phyloP scores from a whole-genome alignment of 2,797 vertebrate species.

The Lophius americanus region DNA sequence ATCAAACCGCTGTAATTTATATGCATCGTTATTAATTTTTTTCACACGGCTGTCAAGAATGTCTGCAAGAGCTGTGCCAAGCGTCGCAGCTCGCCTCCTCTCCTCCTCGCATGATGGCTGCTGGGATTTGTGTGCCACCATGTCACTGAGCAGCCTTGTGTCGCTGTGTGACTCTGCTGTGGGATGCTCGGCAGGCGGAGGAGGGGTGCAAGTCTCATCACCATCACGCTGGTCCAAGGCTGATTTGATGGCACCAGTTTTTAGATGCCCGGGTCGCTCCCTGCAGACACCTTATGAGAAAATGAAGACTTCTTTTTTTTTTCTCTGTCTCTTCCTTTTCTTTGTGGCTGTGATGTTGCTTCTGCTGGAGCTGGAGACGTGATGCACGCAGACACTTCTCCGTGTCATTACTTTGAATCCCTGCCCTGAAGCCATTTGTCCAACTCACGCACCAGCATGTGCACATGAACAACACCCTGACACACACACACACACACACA shows the following conservation, averaged over 20 bases:
- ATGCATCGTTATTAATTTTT: slow-evolving; percentile 42
- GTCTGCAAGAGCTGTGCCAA: slow-evolving; percentile 20
- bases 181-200: slow-evolving; percentile 26
- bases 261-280: slow-evolving; percentile 9
- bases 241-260: slow-evolving; percentile 40
- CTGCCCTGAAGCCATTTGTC: slow-evolving; percentile 56
- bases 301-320: background rate
- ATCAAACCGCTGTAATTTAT: slow-evolving; percentile 45
- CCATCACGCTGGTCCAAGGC: slow-evolving; percentile 29
- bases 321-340: background rate
- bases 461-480: slow-evolving; percentile 2
- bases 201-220: slow-evolving; percentile 26
- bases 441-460: slow-evolving; percentile 14
- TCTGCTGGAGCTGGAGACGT: slow-evolving; percentile 45
- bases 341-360: slow-evolving; percentile 33
- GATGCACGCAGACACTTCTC: slow-evolving; percentile 52
- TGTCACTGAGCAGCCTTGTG: slow-evolving; percentile 31
- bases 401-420: slow-evolving; percentile 66
- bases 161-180: slow-evolving; percentile 11
- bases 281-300: slow-evolving; percentile 25
- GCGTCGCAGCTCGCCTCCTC: slow-evolving; percentile 43
- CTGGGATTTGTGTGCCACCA: slow-evolving; percentile 66
- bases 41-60: slow-evolving; percentile 5
- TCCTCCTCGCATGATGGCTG: slow-evolving; percentile 43
- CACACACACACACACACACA: slow-evolving; percentile 17